Evolutionary conservation across 2,113 vertebrate genomes (phyloP), one percentile per base, ranked within the genome.

Genomic region (Procavia capensis): DNA sequence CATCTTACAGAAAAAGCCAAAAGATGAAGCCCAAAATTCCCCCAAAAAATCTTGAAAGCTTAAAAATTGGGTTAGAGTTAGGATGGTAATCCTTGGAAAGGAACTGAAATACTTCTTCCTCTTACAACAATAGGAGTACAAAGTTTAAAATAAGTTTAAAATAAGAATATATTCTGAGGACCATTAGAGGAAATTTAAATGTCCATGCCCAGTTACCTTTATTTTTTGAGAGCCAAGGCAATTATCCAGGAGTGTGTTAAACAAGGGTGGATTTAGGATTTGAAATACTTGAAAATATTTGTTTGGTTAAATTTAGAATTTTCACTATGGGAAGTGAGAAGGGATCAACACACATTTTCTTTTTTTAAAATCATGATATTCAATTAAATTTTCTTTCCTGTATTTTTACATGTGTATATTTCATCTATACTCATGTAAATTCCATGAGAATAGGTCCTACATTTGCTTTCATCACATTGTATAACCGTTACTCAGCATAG

Each of bases 381-480:
- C 91, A 36, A 29, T 79, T 90, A 82, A 59, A 92, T 83, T 83
- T 43, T 54, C 10, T 91, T 90, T 61, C 80, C 27, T 59, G 25
- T 75, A 34, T 70, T 61, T 83, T 79, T 9, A 39, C 45, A 0
- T 29, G 2, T 54, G 25, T n/a, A 2, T 75, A 41, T 87, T 72
- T 90, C 54, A 3, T 39, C 34, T 88, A 59, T 85, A 22, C 25
- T 50, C 45, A 11, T 57, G 1, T 57, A 43, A 94, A 22, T 16
- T 78, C 29, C 27, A 9, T 27, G 24, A 79, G 34, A 66, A 79
- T 25, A 83, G 57, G 20, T 19, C 57, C 57, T 36, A 72, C 29
- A 22, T 41, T 29, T 89, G 36, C 47, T 74, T 82, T 72, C 22
- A 41, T 61, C 31, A 57, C n/a, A 54, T 3, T 8, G 0, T 70